Base-by-base conservation (phyloP, 2,113 vertebrate genomes). In the Sinocyclocheilus anshuiensis region DNA sequence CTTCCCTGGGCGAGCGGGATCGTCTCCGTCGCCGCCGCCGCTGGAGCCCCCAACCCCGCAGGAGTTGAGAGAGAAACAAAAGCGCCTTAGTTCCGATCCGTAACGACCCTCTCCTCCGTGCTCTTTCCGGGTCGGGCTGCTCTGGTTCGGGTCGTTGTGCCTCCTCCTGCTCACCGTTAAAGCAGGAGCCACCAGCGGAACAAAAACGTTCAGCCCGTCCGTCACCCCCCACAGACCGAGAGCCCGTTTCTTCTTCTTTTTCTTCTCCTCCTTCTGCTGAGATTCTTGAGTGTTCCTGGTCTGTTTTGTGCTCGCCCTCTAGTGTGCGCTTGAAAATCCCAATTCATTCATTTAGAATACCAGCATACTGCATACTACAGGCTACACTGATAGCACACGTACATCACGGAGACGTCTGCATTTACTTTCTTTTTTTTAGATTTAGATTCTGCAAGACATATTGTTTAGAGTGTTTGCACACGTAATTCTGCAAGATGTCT, bases 131-230 rank as follows among this genome's bases (percentile, higher is more conserved):
- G 75, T 87, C 77, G 39, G 69, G 50, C 84, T 36, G 88, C 69
- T 85, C 77, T 67, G 77, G 57, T 65, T 86, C 42, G 67, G 88
- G 88, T 29, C 20, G 81, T 80, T 87, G 85, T 88, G 77, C 69
- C 83, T 93, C 69, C 83, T 93, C 91, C 93, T 92, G 89, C 92
- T 94, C 90, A 42, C 92, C 91, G 92, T 90, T 91, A 88, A 92
- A 88, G 90, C 93, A 92, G 91, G 92, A 94, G 85, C 94, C 92
- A 92, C 91, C 92, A 92, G 90, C 89, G 88, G 92, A 94, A 94
- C 91, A 94, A 93, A 94, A 93, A 93, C 91, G 91, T 91, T 90
- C 90, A 91, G 86, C 91, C 92, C 93, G 89, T 91, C 90, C 84
- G 87, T 90, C 76, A 72, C 87, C 65, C 83, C 71, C 84, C 75